Evolutionary conservation across 2,888 invertebrate species (phyloP).

Genomic region (Agriotes lineatus): DNA sequence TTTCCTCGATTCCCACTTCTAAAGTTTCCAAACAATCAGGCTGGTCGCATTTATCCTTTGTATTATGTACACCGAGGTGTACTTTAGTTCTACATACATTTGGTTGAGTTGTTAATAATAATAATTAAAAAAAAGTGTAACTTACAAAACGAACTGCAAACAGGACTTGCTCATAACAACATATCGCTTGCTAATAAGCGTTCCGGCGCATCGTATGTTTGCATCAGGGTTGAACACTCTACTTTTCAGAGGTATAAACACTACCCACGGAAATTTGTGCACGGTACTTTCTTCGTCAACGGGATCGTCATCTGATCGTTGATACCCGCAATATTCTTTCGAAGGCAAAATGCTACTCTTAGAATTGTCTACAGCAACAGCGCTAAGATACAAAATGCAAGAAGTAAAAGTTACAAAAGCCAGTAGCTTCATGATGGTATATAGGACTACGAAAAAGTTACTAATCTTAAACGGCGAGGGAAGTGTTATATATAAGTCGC

Average conservation of each 20-base stretch:
- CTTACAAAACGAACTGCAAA: slow-evolving; percentile 34
- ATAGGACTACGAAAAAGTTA: no score
- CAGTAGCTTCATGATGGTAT: background rate
- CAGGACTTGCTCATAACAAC: slow-evolving; percentile 9
- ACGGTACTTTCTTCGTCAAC: background rate
- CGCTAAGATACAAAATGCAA: background rate
- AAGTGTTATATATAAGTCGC: no score
- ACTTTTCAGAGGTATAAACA: slow-evolving; percentile 17
- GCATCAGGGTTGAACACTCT: slow-evolving; percentile 23
- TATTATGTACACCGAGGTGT: slow-evolving; percentile 15
- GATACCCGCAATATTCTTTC: background rate
- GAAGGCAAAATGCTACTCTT: background rate
- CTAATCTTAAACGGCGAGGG: no score
- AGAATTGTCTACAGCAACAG: background rate
- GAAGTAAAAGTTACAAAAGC: background rate
- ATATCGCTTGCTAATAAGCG: slow-evolving; percentile 25
- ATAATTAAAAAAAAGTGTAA: no score
- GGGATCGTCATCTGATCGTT: background rate
- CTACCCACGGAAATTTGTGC: slow-evolving; percentile 32
- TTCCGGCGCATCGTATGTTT: slow-evolving; percentile 26
- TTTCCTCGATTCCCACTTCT: slow-evolving; percentile 6
- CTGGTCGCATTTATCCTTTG: background rate
- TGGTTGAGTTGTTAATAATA: background rate
- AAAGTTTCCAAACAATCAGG: background rate
- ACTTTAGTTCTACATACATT: slow-evolving; percentile 15